Evolutionary conservation across 1,140 invertebrate species (phyloP).

Genomic region (Laupala kohalensis): DNA sequence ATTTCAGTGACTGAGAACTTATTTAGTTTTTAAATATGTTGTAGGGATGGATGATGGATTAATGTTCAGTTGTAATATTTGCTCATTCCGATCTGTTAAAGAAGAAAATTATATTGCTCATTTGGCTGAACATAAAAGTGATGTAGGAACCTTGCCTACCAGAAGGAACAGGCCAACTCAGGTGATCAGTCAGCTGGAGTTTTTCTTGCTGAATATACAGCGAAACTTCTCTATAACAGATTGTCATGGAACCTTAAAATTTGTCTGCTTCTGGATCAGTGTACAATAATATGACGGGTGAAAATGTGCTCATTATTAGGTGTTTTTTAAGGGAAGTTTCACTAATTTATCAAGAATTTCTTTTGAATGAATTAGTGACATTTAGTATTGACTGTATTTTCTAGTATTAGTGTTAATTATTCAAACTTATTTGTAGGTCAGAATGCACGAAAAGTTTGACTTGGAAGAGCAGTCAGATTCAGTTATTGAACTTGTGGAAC

Average conservation of each 20-base stretch:
- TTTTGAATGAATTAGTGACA: no score
- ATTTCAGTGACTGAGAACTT: no score
- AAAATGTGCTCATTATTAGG: no score
- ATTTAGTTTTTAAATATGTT: not conserved
- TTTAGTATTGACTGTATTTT: no score
- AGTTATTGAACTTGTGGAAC: not conserved
- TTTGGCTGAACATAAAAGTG: slow-evolving; percentile 19
- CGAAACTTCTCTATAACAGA: no score
- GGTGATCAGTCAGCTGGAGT: no score
- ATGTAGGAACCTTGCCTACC: not conserved
- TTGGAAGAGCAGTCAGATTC: not conserved
- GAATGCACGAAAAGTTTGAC: not conserved
- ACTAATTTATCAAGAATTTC: no score
- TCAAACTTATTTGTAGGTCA: not conserved
- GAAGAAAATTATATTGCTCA: slow-evolving; percentile 36
- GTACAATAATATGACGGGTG: no score
- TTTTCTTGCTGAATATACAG: not conserved
- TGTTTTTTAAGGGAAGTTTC: no score
- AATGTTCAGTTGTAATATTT: slow-evolving; percentile 35
- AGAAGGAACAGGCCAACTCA: not conserved
- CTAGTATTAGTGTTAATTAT: no score
- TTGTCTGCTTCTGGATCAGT: no score
- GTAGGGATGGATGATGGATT: slow-evolving; percentile 32
- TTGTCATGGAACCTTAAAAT: no score
- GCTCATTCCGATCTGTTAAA: slow-evolving; percentile 37